Conservation (phyloP, 2,113 vertebrate species). For the Psettodes erumei region DNA sequence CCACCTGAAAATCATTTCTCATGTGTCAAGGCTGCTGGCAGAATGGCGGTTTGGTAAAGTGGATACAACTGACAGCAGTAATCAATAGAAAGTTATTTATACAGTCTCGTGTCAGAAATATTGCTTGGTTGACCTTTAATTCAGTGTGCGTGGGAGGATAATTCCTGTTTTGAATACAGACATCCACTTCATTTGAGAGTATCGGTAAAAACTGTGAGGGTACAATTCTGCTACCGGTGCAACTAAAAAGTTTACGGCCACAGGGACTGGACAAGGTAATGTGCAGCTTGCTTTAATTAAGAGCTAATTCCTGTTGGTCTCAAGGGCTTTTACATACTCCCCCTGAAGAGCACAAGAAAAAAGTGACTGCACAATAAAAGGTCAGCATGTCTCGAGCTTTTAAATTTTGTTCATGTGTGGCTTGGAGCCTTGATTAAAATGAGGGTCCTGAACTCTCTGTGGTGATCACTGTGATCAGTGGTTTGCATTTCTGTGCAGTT, state of each 20-base stretch:
- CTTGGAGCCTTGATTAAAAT: conserved; percentile 63
- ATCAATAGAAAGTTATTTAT: conserved; percentile 32
- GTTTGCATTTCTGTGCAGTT: conserved; percentile 19
- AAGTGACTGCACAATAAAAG: conserved; percentile 61
- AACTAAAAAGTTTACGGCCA: conserved; percentile 31
- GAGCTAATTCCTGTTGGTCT: conserved; percentile 57
- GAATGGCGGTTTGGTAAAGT: not conserved
- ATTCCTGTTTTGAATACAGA: conserved; percentile 30
- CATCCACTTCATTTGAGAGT: conserved; percentile 14
- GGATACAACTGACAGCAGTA: conserved; percentile 1
- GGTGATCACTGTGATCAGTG: conserved; percentile 19
- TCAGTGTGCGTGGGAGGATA: not conserved
- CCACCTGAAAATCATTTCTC: not conserved
- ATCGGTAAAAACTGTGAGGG: conserved; percentile 12
- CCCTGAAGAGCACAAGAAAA: conserved; percentile 44
- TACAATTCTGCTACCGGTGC: conserved; percentile 16
- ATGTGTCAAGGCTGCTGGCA: conserved; percentile 10
- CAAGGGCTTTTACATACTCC: conserved; percentile 50
- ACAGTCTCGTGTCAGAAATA: conserved; percentile 27
- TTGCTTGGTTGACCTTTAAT: conserved; percentile 36
- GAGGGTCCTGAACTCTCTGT: conserved; percentile 33
- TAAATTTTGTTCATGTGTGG: conserved; percentile 37
- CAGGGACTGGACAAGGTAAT: conserved; percentile 32
- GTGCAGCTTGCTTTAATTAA: conserved; percentile 66
- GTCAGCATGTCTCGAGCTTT: conserved; percentile 65